phyloP scores from a whole-genome alignment of 92 coral and sea anemone species.

The Parazoanthus darwini region DNA sequence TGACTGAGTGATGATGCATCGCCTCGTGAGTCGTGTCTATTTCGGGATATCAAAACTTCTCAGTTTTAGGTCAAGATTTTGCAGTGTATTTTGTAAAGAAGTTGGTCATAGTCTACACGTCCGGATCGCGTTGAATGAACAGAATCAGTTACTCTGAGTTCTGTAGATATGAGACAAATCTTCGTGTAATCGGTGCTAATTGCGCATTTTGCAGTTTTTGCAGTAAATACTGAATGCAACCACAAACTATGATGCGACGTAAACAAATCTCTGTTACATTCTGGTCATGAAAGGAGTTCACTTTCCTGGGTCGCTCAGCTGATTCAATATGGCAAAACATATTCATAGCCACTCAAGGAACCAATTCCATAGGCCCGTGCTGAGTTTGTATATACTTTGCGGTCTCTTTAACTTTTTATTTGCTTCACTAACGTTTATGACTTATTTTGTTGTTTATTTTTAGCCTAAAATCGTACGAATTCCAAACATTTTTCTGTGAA shows the following conservation, averaged over 20 bases:
- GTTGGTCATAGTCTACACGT: neutral
- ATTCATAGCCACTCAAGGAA: neutral
- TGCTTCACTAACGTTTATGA: slow-evolving; percentile 12
- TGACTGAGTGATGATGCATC: neutral
- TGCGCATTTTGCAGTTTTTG: slow-evolving; percentile 6
- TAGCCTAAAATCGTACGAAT: slow-evolving; percentile 30
- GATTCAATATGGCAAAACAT: neutral
- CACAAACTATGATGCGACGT: neutral
- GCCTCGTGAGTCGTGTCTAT: neutral
- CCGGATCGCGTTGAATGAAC: neutral
- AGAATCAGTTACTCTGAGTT: neutral
- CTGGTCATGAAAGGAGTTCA: neutral
- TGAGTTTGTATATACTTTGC: neutral
- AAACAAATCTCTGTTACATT: slow-evolving; percentile 13
- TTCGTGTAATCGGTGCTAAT: neutral
- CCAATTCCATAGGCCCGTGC: slow-evolving; percentile 19
- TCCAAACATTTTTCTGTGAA: slow-evolving; percentile 29
- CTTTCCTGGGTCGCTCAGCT: neutral
- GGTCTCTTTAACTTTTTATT: slow-evolving; percentile 1
- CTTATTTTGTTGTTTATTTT: slow-evolving; percentile 35
- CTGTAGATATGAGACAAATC: neutral
- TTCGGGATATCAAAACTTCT: slow-evolving; percentile 3
- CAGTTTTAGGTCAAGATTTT: neutral
- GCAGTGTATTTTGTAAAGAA: neutral
- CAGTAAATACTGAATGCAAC: neutral